These are phyloP conservation scores for Ceraclea dissimilis DNA, from an alignment of 2,888 invertebrate species.

Conservation along the genomic window DNA sequence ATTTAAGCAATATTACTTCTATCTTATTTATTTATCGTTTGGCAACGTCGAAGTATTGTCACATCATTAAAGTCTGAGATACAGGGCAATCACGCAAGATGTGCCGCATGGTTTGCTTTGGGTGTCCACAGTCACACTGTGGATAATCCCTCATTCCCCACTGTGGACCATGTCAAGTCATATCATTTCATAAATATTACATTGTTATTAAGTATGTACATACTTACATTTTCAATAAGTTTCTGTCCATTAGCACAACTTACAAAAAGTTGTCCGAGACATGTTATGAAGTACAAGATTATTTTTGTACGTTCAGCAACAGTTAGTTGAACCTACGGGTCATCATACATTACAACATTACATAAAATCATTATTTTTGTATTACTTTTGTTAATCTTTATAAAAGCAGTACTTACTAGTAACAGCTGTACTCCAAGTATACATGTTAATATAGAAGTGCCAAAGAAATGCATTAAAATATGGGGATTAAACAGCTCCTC, in stretches of 20 bases:
- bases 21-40: neutral
- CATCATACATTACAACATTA: neutral
- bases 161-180: too few relatives aligned
- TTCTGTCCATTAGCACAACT: neutral
- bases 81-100: too few relatives aligned
- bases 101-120: too few relatives aligned
- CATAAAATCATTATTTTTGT: neutral
- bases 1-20: neutral
- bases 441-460: neutral
- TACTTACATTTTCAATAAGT: slow-evolving; percentile 5
- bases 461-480: slow-evolving; percentile 2
- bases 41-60: too few relatives aligned
- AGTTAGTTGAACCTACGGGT: neutral
- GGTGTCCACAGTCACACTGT: too few relatives aligned
- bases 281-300: neutral
- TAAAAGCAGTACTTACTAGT: neutral
- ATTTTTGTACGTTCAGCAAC: slow-evolving; percentile 1
- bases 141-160: too few relatives aligned
- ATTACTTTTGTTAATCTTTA: too few relatives aligned
- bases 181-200: too few relatives aligned
- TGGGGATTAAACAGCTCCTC: slow-evolving; percentile 4
- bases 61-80: too few relatives aligned
- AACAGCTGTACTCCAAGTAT: slow-evolving; percentile 2
- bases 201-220: too few relatives aligned
- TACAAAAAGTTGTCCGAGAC: neutral